A percentile compares a stretch with the other conserved stretches of the same genome.
phyloP scores from a whole-genome alignment of 1,140 invertebrate genomes.

The Zelostemma sp. region DNA sequence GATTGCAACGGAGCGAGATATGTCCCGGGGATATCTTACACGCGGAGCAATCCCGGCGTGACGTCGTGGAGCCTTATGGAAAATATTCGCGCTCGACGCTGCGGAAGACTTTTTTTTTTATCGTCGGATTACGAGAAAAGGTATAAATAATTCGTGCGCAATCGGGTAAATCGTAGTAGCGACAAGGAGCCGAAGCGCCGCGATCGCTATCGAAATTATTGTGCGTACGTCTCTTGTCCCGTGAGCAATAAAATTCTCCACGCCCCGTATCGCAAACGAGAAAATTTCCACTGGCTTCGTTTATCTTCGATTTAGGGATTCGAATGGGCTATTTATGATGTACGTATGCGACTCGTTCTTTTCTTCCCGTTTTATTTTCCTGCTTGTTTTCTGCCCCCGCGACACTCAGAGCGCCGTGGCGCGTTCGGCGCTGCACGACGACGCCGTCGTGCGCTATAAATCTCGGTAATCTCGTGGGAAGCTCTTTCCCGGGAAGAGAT shows the following conservation, averaged over 20 bases:
- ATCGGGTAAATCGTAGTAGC: too few species aligned
- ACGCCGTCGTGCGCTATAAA: conserved; percentile 52
- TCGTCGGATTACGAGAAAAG: too few species aligned
- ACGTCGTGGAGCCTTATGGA: too few species aligned
- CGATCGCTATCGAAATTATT: conserved; percentile 35
- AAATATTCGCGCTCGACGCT: too few species aligned
- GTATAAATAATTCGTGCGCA: too few species aligned
- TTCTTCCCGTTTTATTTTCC: conserved; percentile 38
- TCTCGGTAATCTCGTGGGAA: conserved; percentile 51
- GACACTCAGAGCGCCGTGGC: conserved; percentile 19
- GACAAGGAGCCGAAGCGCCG: conserved; percentile 13
- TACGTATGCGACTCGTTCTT: conserved; percentile 44
- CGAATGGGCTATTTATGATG: conserved; percentile 66
- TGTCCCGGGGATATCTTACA: conserved; percentile 14
- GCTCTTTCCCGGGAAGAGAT: conserved; percentile 21
- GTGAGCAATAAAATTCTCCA: conserved; percentile 60
- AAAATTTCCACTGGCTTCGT: conserved; percentile 41
- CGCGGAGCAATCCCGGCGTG: background rate
- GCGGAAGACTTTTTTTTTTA: too few species aligned
- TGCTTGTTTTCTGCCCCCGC: conserved; percentile 20
- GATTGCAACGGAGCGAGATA: conserved; percentile 3
- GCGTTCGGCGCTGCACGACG: conserved; percentile 3
- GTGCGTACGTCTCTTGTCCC: conserved; percentile 23
- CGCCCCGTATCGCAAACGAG: conserved; percentile 19
- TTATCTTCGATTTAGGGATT: conserved; percentile 63